Evolutionary conservation across 2,888 invertebrate species (phyloP).

Genomic region (Sceliomorpha sp.): DNA sequence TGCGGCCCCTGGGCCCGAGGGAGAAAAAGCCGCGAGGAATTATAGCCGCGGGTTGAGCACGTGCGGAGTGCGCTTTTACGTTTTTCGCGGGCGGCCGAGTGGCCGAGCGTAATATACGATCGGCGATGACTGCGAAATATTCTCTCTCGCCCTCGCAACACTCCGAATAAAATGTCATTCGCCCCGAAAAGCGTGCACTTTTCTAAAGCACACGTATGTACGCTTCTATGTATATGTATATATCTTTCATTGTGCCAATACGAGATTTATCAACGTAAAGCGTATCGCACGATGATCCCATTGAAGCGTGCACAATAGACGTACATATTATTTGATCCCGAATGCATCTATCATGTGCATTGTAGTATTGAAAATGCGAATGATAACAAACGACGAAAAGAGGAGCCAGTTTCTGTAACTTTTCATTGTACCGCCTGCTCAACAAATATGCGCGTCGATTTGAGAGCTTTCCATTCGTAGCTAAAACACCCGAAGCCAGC

Average conservation of each 20-base stretch:
- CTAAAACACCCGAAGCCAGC: constrained; percentile 14
- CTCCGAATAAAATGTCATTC: constrained; percentile 29
- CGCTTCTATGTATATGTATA: constrained; percentile 36
- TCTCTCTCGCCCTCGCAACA: constrained; percentile 31
- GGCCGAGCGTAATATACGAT: constrained; percentile 23
- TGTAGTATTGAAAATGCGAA: constrained; percentile 5
- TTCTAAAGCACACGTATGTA: constrained; percentile 26
- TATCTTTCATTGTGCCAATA: constrained; percentile 29
- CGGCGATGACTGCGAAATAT: constrained; percentile 20
- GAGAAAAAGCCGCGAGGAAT: constrained; percentile 41
- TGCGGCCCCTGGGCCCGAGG: too few species aligned
- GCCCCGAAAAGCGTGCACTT: too few species aligned
- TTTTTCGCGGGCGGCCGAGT: too few species aligned
- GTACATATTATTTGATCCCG: constrained; percentile 21
- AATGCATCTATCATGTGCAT: constrained; percentile 24
- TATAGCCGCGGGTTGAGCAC: constrained; percentile 26
- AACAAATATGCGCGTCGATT: constrained; percentile 18
- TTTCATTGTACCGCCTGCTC: constrained; percentile 15
- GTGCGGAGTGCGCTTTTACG: constrained; percentile 21
- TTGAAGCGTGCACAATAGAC: constrained; percentile 29
- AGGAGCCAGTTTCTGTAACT: constrained; percentile 23
- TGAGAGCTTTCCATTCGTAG: constrained; percentile 5
- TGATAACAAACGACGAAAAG: constrained; percentile 1
- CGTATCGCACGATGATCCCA: constrained; percentile 33
- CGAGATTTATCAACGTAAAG: constrained; percentile 28